Evolutionary conservation across 2,888 invertebrate species (phyloP).

Genomic region (Drosophila nigritarsus): DNA sequence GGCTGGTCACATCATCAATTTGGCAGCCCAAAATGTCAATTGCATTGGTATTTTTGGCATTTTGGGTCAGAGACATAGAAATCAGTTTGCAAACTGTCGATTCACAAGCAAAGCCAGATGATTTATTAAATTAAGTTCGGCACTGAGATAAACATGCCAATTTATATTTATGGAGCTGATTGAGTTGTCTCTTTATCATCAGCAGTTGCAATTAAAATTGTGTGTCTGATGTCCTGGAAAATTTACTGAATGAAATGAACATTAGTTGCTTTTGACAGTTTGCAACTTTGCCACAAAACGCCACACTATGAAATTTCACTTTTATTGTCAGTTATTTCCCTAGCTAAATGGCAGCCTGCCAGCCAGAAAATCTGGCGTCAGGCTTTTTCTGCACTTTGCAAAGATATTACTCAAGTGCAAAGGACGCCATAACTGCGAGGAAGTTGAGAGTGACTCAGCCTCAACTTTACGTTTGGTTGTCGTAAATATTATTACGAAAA

Average conservation of each 20-base stretch:
- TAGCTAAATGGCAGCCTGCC: conserved; percentile 67
- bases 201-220: conserved; percentile 5
- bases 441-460: conserved; percentile 13
- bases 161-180: background rate
- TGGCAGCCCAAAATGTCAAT: conserved; percentile 65
- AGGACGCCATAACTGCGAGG: conserved; percentile 58
- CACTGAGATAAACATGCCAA: background rate
- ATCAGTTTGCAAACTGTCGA: conserved; percentile 54
- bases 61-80: conserved; percentile 55
- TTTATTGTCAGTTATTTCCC: conserved; percentile 40
- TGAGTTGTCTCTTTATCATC: background rate
- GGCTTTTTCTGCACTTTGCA: conserved; percentile 49
- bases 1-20: conserved; percentile 63
- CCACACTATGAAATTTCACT: conserved; percentile 65
- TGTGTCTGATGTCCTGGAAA: conserved; percentile 15
- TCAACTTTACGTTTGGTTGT: conserved; percentile 16
- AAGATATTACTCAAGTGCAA: conserved; percentile 35
- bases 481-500: conserved; percentile 43
- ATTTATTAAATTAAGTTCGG: conserved; percentile 61
- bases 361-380: conserved; percentile 50
- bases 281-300: conserved; percentile 69
- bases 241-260: conserved; percentile 34
- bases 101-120: conserved; percentile 48
- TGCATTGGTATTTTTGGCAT: conserved; percentile 58
- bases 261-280: conserved; percentile 46